A percentile compares a stretch with the other conserved stretches of the same genome.
Conservation (phyloP, 2,888 invertebrate species). For the Heteropelma amictum region DNA sequence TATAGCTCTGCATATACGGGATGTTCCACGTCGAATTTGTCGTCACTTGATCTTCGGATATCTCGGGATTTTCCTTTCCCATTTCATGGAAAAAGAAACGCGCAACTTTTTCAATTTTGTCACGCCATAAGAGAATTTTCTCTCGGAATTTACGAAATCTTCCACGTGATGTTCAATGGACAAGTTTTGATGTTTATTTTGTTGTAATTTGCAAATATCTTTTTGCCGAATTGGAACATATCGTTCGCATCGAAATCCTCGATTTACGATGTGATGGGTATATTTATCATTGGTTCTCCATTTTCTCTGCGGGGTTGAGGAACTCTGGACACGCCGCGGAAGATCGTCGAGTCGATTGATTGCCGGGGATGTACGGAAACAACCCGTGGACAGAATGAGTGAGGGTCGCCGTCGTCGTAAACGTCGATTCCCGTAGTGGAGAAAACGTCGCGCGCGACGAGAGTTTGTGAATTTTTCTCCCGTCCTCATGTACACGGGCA, state of each 20-base stretch:
- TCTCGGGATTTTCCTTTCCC: neutral
- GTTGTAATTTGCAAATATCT: too few species aligned
- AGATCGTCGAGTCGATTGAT: conserved; percentile 7
- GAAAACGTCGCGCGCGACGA: conserved; percentile 42
- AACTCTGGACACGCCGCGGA: conserved; percentile 8
- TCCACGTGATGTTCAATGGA: too few species aligned
- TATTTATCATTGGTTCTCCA: conserved; percentile 23
- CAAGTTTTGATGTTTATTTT: too few species aligned
- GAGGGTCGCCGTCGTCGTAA: conserved; percentile 51
- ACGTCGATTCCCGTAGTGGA: conserved; percentile 49
- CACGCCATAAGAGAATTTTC: too few species aligned
- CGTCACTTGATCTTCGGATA: neutral
- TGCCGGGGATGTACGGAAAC: conserved; percentile 6
- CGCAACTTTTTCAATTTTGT: too few species aligned
- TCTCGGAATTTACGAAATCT: too few species aligned
- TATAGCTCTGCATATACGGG: neutral
- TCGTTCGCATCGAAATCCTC: conserved; percentile 1
- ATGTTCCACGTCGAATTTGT: neutral
- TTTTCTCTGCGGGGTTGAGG: conserved; percentile 17
- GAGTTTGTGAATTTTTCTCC: conserved; percentile 51
- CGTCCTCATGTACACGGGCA: conserved; percentile 2
- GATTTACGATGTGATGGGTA: neutral
- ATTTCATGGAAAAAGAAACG: neutral
- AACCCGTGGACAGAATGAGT: conserved; percentile 48
- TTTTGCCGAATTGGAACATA: too few species aligned